Base-by-base conservation (phyloP, 2,888 invertebrate species). In the Ramazzottius varieornatus region DNA sequence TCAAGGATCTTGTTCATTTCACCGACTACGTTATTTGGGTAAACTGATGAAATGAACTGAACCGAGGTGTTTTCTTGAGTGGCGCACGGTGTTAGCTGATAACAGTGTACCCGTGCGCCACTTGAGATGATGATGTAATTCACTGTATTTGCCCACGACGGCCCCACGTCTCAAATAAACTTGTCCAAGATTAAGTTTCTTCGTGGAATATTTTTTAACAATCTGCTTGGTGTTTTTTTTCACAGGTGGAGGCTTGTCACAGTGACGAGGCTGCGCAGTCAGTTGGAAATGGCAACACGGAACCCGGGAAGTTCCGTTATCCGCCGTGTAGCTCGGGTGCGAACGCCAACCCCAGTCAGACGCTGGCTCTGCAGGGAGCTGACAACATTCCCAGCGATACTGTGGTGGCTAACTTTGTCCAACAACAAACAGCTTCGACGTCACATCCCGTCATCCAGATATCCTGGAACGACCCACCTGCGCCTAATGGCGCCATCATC, bases 21-120 rank as follows among this genome's bases (percentile, higher is more conserved):
- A 69, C 72, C 65, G 73, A 73, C 66, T 76, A 75, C 67, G 73
- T 70, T 66, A 73, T 75, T 46, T 73, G 73, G 72, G 75, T 74
- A 66, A 20, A 67, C 13, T 24, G 67, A n/a, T n/a, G n/a, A n/a
- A n/a, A n/a, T n/a, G n/a, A n/a, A n/a, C n/a, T n/a, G n/a, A n/a
- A n/a, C n/a, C n/a, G n/a, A n/a, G n/a, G n/a, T n/a, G n/a, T n/a
- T n/a, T n/a, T n/a, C n/a, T n/a, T n/a, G n/a, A n/a, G n/a, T n/a
- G n/a, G n/a, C n/a, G n/a, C n/a, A n/a, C n/a, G n/a, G n/a, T n/a
- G n/a, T n/a, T n/a, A n/a, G n/a, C n/a, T n/a, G n/a, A n/a, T n/a
- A n/a, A n/a, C n/a, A n/a, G n/a, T n/a, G n/a, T n/a, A n/a, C n/a
- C n/a, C n/a, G n/a, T n/a, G n/a, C n/a, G n/a, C n/a, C n/a, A n/a